Percentiles rank a stretch among this genome's conserved stretches.
Evolutionary conservation across 2,797 vertebrate genomes (phyloP).

Genomic region (Sebastes baramenuke): DNA sequence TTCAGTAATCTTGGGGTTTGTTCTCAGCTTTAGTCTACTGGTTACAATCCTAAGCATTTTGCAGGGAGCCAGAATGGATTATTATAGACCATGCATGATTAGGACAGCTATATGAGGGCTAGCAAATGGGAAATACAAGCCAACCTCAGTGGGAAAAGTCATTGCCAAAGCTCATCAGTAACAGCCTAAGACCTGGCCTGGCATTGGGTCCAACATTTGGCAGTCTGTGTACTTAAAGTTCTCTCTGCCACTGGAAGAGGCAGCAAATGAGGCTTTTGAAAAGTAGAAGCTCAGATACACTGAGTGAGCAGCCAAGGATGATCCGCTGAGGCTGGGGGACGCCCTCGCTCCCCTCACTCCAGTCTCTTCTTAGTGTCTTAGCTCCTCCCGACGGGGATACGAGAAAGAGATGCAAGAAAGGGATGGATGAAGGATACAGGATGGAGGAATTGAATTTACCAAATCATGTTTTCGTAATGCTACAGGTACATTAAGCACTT

Average conservation of each 20-base stretch:
- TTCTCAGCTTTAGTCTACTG: neutral
- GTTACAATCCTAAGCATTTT: neutral
- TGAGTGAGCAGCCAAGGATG: constrained; percentile 1
- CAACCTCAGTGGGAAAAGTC: neutral
- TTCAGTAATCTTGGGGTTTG: neutral
- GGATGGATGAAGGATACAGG: too few species aligned
- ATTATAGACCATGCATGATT: neutral
- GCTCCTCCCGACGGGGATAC: neutral
- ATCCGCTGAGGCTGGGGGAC: neutral
- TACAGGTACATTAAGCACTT: neutral
- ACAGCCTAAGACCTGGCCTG: constrained; percentile 15
- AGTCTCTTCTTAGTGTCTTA: neutral
- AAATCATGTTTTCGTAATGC: fast-evolving
- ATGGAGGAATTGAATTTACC: neutral
- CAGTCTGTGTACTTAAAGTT: neutral
- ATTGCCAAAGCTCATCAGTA: constrained; percentile 13
- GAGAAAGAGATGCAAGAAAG: neutral
- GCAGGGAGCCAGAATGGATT: neutral
- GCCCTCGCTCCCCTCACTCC: neutral
- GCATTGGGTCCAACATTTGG: constrained; percentile 11
- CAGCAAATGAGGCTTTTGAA: constrained; percentile 1
- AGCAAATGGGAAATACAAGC: neutral
- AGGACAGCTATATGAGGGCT: neutral
- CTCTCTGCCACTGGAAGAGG: constrained; percentile 4
- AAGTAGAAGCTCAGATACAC: neutral